Percentiles rank a stretch among this genome's conserved stretches.
Evolutionary conservation across 2,113 vertebrate species (phyloP).

Genomic region (Apodemus sylvaticus): DNA sequence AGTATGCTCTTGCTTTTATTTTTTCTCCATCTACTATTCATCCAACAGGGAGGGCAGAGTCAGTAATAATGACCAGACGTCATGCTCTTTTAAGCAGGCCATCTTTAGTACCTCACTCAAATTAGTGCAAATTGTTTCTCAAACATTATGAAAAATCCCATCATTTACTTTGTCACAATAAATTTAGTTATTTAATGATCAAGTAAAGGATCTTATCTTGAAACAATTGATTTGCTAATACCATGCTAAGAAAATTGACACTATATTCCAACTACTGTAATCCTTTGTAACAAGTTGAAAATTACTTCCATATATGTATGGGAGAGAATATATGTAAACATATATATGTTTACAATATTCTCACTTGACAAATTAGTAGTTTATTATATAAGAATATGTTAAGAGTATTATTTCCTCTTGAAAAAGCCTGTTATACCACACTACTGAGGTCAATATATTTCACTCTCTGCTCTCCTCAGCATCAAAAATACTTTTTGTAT

Average conservation of each 20-base stretch:
- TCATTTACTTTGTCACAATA: neutral
- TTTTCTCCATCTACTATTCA: neutral
- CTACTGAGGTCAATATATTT: neutral
- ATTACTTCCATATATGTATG: neutral
- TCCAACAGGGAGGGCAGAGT: neutral
- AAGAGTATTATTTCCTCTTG: neutral
- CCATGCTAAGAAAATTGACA: neutral
- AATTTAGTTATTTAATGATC: neutral
- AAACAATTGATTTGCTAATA: constrained; percentile 11
- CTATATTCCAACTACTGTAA: neutral
- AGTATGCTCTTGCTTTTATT: neutral
- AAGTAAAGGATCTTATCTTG: neutral
- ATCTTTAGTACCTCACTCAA: neutral
- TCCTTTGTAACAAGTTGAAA: neutral
- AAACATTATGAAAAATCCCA: constrained; percentile 6
- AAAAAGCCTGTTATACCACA: neutral
- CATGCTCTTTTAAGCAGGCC: constrained; percentile 19
- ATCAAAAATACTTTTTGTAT: neutral
- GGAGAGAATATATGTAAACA: no score
- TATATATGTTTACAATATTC: neutral
- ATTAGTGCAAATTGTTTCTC: constrained; percentile 9
- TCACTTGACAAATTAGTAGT: constrained; percentile 23
- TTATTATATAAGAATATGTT: neutral
- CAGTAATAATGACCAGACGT: constrained; percentile 37
- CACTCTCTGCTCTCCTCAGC: neutral